Percentiles rank a stretch among this genome's conserved stretches.
phyloP scores from a whole-genome alignment of 2,113 vertebrate species.

The Pteruthius melanotis region DNA sequence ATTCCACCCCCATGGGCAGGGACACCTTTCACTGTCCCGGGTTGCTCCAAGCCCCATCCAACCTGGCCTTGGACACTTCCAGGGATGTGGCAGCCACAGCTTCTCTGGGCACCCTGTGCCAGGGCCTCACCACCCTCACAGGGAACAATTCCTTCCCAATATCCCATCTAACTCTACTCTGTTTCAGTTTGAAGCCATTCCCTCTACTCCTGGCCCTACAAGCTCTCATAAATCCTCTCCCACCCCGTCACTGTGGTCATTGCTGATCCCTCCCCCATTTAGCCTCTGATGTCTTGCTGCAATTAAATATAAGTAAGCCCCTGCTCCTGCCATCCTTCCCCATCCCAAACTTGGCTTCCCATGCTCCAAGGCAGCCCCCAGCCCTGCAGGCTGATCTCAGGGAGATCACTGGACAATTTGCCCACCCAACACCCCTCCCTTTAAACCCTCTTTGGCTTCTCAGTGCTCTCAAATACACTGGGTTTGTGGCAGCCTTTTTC shows the following conservation, averaged over 20 bases:
- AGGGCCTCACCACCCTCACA: neutral
- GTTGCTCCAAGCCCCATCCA: accelerated
- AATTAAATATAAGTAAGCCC: neutral
- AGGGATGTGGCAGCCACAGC: neutral
- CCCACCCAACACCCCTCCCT: neutral
- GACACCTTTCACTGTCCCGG: neutral
- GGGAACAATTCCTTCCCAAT: neutral
- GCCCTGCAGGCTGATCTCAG: neutral
- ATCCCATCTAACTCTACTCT: neutral
- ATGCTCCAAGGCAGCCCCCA: neutral
- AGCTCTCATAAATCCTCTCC: neutral
- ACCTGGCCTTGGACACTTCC: accelerated
- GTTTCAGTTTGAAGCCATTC: neutral
- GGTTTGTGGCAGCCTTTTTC: neutral
- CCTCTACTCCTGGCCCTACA: neutral
- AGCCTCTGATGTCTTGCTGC: neutral
- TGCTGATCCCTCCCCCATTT: too few species aligned
- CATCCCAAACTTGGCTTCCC: neutral
- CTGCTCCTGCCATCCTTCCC: neutral
- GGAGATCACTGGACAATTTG: neutral
- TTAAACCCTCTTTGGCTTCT: neutral
- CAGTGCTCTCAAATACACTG: neutral
- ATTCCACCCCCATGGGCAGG: neutral
- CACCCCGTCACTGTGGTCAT: neutral
- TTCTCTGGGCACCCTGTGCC: neutral